phyloP scores from a whole-genome alignment of 2,888 invertebrate species.

The Hipparchia sbordonii region DNA sequence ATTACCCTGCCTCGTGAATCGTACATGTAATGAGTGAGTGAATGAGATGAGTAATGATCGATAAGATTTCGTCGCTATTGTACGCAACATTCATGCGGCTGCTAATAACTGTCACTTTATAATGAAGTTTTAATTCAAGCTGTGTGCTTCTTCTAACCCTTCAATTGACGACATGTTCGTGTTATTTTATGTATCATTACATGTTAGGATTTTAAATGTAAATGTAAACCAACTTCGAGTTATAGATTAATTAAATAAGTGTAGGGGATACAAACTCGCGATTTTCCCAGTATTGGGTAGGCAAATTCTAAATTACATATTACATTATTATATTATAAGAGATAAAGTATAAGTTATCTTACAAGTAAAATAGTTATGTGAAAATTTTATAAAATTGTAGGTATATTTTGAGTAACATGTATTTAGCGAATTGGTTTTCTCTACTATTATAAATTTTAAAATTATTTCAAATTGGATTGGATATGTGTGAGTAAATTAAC shows the following conservation, averaged over 20 bases:
- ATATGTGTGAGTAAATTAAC: slow-evolving; percentile 75
- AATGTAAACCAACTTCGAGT: background rate
- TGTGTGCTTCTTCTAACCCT: slow-evolving; percentile 71
- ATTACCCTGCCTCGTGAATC: no score
- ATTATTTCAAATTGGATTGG: slow-evolving; percentile 67
- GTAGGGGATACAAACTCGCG: background rate
- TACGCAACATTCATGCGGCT: slow-evolving; percentile 70
- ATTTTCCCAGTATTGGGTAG: background rate
- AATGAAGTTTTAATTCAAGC: slow-evolving; percentile 62
- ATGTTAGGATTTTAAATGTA: slow-evolving; percentile 5
- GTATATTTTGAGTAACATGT: slow-evolving; percentile 34
- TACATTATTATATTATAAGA: background rate
- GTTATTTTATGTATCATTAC: slow-evolving; percentile 16
- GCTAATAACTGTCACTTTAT: slow-evolving; percentile 63
- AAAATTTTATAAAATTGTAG: slow-evolving; percentile 21
- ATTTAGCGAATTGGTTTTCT: slow-evolving; percentile 45
- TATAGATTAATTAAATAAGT: background rate
- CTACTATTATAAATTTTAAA: slow-evolving; percentile 42
- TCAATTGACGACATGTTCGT: slow-evolving; percentile 28
- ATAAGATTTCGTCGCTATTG: slow-evolving; percentile 43
- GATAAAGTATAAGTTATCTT: slow-evolving; percentile 4
- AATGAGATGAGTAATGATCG: slow-evolving; percentile 29
- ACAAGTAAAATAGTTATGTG: background rate
- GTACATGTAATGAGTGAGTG: no score
- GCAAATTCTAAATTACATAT: background rate